Evolutionary conservation across 2,888 invertebrate species (phyloP).

Genomic region (Athalia cordata): DNA sequence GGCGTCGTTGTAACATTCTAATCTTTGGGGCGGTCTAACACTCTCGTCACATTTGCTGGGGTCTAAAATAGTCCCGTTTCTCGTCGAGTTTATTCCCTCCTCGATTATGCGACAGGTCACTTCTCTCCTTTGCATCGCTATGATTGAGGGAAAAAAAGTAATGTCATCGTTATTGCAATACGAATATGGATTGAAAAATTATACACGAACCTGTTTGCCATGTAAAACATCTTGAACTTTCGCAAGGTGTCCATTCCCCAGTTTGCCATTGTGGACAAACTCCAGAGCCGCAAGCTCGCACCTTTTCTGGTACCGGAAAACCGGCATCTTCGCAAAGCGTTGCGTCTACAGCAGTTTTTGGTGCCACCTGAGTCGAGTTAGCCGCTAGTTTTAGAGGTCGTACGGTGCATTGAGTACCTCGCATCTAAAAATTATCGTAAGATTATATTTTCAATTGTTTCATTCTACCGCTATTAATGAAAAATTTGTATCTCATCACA

Average conservation of each 20-base stretch:
- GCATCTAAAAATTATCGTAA: slow-evolving; percentile 75
- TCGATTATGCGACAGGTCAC: slow-evolving; percentile 78
- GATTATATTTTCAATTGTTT: too few relatives aligned
- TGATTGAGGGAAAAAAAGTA: neutral
- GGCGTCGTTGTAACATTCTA: slow-evolving; percentile 88
- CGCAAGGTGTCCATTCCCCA: slow-evolving; percentile 83
- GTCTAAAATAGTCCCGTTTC: slow-evolving; percentile 75
- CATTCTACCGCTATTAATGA: too few relatives aligned
- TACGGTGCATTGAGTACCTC: slow-evolving; percentile 84
- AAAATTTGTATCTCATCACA: slow-evolving; percentile 52
- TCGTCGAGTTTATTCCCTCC: slow-evolving; percentile 73
- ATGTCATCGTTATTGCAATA: slow-evolving; percentile 26
- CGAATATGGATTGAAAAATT: neutral
- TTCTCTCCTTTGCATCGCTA: slow-evolving; percentile 84
- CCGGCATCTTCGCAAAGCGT: slow-evolving; percentile 84
- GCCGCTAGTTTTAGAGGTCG: slow-evolving; percentile 71
- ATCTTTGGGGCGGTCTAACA: slow-evolving; percentile 84
- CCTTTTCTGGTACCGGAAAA: slow-evolving; percentile 79
- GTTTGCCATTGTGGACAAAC: slow-evolving; percentile 85
- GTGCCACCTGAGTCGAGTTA: slow-evolving; percentile 66
- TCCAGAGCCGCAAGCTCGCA: slow-evolving; percentile 80
- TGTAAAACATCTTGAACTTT: slow-evolving; percentile 84
- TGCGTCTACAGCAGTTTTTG: slow-evolving; percentile 76
- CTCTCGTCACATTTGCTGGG: slow-evolving; percentile 81
- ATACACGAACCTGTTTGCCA: slow-evolving; percentile 79